Base-by-base conservation (phyloP, 2,888 invertebrate species). In the Acleris literana region DNA sequence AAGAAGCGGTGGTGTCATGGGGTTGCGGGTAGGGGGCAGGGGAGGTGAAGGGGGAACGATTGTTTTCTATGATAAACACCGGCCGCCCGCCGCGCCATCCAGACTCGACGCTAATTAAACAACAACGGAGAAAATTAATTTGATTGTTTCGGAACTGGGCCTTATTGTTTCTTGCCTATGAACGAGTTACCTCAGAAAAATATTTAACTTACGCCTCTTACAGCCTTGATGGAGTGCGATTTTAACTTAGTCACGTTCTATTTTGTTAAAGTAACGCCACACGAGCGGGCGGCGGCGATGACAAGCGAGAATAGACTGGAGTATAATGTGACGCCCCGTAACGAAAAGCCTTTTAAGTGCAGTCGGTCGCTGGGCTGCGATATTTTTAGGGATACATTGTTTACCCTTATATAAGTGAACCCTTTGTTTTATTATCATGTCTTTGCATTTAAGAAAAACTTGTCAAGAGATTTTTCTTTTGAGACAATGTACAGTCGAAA, bases 51-150 rank as follows among this genome's bases (percentile, higher is more conserved):
- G 78, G 73, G 65, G 69, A 64, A 84, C 85, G 92, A 91, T 91
- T 91, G 91, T 90, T 90, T 90, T 86, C 86, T 86, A 90, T 90
- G 90, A 92, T 92, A 92, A 91, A 89, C 90, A 91, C 88, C 85
- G 89, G 85, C 87, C 88, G 85, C 86, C 88, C 86, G 86, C 84
- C 86, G 84, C 84, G 87, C 88, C 84, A 88, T 86, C 90, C 86
- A 85, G 86, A 89, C 84, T 88, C 86, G 85, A 83, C 86, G 87
- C 91, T 91, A 92, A 91, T 92, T 92, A 91, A 92, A 92, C 90
- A 90, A 90, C 90, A 91, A 90, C 90, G 89, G 88, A 86, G 88
- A 88, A 90, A 90, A 91, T 91, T 90, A 90, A 91, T 90, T 90
- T 88, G 88, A 91, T 92, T 91, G 91, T 90, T 90, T 88, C 87